A percentile compares a stretch with the other conserved stretches of the same genome.
Conservation (phyloP, 2,113 vertebrate species). For the Phyllostomus hastatus region DNA sequence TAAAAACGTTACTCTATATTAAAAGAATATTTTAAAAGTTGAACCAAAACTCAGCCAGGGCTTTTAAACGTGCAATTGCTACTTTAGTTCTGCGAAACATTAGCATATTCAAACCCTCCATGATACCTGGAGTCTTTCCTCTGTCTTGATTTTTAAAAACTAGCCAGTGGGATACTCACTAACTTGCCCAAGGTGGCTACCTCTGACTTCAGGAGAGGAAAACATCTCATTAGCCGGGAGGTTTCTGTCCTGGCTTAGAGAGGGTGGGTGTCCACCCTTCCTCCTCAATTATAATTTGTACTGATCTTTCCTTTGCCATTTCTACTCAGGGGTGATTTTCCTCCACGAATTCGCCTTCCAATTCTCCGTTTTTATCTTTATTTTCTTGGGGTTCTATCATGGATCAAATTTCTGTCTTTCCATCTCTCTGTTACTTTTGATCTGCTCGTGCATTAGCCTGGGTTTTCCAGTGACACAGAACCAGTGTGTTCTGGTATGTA, state of each 20-base stretch:
- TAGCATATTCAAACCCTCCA: background rate
- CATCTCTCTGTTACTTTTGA: background rate
- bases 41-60: background rate
- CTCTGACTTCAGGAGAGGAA: background rate
- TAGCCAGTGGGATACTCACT: accelerated
- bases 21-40: background rate
- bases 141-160: background rate
- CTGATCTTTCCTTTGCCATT: background rate
- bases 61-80: no score
- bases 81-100: background rate
- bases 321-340: background rate
- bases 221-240: accelerated
- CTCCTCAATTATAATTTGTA: background rate
- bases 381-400: accelerated
- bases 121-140: no score
- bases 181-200: no score
- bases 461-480: background rate
- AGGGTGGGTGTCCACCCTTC: no score
- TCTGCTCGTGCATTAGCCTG: background rate
- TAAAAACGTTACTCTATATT: background rate
- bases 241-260: background rate
- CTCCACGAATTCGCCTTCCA: background rate
- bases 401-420: background rate
- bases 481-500: accelerated
- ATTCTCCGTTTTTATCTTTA: accelerated